These are phyloP conservation scores for Chrysodeixis includens DNA, from an alignment of 2,888 invertebrate species.

Conservation along the genomic window DNA sequence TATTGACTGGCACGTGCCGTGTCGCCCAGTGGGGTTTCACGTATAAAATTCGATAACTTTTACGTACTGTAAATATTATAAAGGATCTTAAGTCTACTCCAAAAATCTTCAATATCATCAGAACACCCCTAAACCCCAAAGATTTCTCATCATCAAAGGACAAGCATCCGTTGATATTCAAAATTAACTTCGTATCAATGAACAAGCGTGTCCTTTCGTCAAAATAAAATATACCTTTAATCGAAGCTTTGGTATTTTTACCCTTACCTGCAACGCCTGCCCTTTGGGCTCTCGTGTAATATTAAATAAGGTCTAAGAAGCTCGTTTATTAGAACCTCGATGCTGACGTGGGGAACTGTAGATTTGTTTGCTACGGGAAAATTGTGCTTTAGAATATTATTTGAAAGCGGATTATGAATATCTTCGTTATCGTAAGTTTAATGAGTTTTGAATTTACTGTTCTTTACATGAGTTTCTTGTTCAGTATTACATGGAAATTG, in stretches of 20 bases:
- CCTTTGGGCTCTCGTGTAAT: slow-evolving; percentile 23
- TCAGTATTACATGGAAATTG: too few relatives aligned
- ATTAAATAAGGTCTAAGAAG: slow-evolving; percentile 37
- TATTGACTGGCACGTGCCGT: too few relatives aligned
- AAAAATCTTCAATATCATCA: background rate
- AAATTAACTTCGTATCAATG: slow-evolving; percentile 55
- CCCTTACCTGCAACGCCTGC: slow-evolving; percentile 8
- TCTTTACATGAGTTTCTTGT: too few relatives aligned
- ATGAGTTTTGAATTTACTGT: background rate
- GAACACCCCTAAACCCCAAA: slow-evolving; percentile 11
- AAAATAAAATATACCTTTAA: slow-evolving; percentile 50
- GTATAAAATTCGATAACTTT: too few relatives aligned
- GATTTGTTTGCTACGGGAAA: background rate
- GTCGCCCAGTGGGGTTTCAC: too few relatives aligned
- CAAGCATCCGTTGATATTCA: slow-evolving; percentile 43
- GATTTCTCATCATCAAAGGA: slow-evolving; percentile 43
- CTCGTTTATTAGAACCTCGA: slow-evolving; percentile 24
- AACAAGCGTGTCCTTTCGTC: slow-evolving; percentile 26
- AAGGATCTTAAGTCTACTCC: background rate
- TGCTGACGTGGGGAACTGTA: background rate
- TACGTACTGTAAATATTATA: too few relatives aligned
- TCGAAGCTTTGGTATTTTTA: slow-evolving; percentile 26
- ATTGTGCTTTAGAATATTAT: background rate
- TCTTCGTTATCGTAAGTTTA: background rate
- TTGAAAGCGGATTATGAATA: slow-evolving; percentile 7